phyloP scores from a whole-genome alignment of 2,113 vertebrate genomes.

The Sinocyclocheilus grahami region DNA sequence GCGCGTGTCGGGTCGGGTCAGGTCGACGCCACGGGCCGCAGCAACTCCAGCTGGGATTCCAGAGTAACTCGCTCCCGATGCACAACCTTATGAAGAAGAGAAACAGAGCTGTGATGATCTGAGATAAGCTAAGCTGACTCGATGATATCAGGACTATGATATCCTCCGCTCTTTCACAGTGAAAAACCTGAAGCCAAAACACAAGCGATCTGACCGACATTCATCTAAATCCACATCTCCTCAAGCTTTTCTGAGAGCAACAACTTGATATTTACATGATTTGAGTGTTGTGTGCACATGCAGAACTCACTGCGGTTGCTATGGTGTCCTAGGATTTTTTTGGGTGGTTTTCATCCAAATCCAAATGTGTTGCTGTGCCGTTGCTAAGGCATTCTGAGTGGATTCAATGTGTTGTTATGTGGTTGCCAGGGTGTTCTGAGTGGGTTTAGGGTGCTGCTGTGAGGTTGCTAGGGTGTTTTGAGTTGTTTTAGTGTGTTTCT shows the following conservation, averaged over 20 bases:
- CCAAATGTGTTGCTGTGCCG: too few species aligned
- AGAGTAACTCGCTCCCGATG: constrained; percentile 90
- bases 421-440: too few species aligned
- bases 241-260: neutral
- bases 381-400: neutral
- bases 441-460: too few species aligned
- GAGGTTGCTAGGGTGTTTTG: too few species aligned
- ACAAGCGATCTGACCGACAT: neutral
- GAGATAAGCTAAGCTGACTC: neutral
- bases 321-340: too few species aligned
- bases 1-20: constrained; percentile 64
- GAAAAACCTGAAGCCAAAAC: neutral
- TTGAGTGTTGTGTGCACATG: too few species aligned
- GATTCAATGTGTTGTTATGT: too few species aligned
- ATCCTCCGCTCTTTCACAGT: neutral
- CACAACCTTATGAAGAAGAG: constrained; percentile 81
- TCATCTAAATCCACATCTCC: neutral
- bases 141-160: neutral
- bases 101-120: constrained; percentile 20
- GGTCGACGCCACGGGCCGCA: constrained; percentile 85
- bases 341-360: neutral
- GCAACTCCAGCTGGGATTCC: constrained; percentile 91
- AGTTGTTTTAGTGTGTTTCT: too few species aligned
- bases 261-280: too few species aligned
- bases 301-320: too few species aligned